Percentiles rank a stretch among this genome's conserved stretches.
phyloP scores from a whole-genome alignment of 2,113 vertebrate species.

The Abramis brama region DNA sequence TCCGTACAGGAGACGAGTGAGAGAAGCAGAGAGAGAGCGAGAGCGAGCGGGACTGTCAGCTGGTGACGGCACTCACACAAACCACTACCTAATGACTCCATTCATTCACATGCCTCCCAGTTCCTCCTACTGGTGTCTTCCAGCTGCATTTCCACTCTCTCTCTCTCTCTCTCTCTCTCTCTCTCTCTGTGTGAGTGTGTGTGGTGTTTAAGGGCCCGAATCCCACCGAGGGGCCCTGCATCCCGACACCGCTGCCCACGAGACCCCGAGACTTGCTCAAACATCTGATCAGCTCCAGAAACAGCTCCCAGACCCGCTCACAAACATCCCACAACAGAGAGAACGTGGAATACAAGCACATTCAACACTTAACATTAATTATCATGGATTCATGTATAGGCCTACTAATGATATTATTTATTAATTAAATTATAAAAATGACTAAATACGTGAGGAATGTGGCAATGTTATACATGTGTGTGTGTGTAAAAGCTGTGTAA shows the following conservation, averaged over 20 bases:
- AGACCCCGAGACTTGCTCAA: slow-evolving; percentile 53
- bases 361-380: not conserved
- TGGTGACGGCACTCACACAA: slow-evolving; percentile 89
- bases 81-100: slow-evolving; percentile 93
- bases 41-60: slow-evolving; percentile 77
- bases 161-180: slow-evolving; percentile 2
- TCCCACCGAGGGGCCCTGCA: slow-evolving; percentile 53
- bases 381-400: not conserved
- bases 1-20: slow-evolving; percentile 62
- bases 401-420: not conserved
- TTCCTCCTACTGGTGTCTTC: slow-evolving; percentile 88
- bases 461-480: not conserved
- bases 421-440: not conserved
- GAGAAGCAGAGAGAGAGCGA: slow-evolving; percentile 11
- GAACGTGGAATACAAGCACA: not conserved
- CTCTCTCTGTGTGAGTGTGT: slow-evolving; percentile 48
- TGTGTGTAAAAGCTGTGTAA: too few species aligned
- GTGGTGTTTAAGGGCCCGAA: slow-evolving; percentile 54
- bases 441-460: not conserved
- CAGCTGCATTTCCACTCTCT: slow-evolving; percentile 80
- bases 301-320: slow-evolving; percentile 48
- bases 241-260: slow-evolving; percentile 49
- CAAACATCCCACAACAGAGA: slow-evolving; percentile 33
- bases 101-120: slow-evolving; percentile 86
- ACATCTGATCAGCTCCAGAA: slow-evolving; percentile 56